These are phyloP conservation scores for Melinaea marsaeus DNA, from an alignment of 2,888 invertebrate genomes.

Conservation along the genomic window DNA sequence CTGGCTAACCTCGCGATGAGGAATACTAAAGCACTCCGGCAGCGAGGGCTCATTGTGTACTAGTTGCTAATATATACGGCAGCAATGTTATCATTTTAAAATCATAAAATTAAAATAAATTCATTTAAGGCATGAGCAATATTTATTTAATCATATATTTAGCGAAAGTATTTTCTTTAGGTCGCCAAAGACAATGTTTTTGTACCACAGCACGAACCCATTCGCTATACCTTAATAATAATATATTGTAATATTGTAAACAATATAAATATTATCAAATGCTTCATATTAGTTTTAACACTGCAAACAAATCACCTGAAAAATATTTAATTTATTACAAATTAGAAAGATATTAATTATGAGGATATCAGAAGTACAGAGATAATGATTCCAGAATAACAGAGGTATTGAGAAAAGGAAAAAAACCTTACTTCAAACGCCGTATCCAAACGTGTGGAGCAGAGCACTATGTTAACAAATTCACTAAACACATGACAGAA, in stretches of 20 bases:
- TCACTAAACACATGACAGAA: constrained; percentile 67
- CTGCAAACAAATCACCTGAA: neutral
- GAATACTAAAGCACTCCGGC: constrained; percentile 58
- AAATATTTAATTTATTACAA: no score
- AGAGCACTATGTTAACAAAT: constrained; percentile 56
- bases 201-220: constrained; percentile 4
- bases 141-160: neutral
- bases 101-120: neutral
- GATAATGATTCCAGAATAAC: no score
- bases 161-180: no score
- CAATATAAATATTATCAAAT: no score
- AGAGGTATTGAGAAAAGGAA: no score
- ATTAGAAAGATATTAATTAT: no score
- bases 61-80: constrained; percentile 65
- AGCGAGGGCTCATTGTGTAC: constrained; percentile 60
- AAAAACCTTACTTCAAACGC: constrained; percentile 58
- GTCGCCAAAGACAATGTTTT: constrained; percentile 4
- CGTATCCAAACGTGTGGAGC: constrained; percentile 70
- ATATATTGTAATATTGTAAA: no score
- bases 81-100: constrained; percentile 58
- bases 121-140: neutral
- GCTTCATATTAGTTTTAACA: neutral
- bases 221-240: constrained; percentile 1
- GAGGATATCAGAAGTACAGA: no score
- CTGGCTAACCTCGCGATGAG: constrained; percentile 56